phyloP scores from a whole-genome alignment of 2,797 vertebrate genomes.

The Malurus leucopterus region DNA sequence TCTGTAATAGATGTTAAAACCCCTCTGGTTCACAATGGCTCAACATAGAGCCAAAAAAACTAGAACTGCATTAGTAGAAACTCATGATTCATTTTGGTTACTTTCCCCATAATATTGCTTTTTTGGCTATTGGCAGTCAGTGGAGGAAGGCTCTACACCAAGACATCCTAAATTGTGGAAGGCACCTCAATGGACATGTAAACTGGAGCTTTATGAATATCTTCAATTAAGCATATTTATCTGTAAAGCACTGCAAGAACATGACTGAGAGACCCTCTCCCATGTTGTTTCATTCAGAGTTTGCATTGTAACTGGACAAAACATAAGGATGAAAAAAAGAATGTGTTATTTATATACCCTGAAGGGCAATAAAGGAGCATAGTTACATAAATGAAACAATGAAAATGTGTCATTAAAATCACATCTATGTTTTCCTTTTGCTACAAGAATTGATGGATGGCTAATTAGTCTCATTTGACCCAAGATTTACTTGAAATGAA shows the following conservation, averaged over 20 bases:
- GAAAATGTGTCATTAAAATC: neutral
- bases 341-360: neutral
- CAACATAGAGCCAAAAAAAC: neutral
- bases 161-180: neutral
- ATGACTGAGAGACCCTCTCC: neutral
- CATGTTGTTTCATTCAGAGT: fast-evolving
- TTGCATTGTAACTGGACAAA: neutral
- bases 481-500: neutral
- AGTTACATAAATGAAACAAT: neutral
- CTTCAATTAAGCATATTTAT: neutral
- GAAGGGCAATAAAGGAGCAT: neutral
- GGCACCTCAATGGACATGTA: neutral
- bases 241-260: neutral
- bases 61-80: neutral
- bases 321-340: neutral
- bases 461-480: neutral
- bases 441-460: fast-evolving
- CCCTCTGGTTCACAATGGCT: neutral
- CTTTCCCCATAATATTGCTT: neutral
- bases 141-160: neutral
- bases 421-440: neutral
- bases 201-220: neutral
- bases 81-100: neutral
- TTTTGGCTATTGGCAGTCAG: neutral
- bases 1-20: neutral